A percentile compares a stretch with the other conserved stretches of the same genome.
phyloP scores from a whole-genome alignment of 2,113 vertebrate species.

The Aspiorhynchus laticeps region DNA sequence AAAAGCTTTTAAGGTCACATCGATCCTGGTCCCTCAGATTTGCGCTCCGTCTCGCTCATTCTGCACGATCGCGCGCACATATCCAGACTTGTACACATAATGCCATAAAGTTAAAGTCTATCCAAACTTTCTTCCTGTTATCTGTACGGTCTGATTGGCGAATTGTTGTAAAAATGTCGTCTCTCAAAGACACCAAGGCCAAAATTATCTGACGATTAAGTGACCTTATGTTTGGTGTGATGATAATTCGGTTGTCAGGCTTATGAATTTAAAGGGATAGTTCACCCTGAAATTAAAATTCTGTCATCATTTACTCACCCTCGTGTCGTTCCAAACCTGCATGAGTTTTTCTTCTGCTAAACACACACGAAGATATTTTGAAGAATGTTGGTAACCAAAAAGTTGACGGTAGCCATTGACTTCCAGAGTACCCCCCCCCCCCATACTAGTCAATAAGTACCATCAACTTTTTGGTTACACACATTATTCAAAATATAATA shows the following conservation, averaged over 20 bases:
- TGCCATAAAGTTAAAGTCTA: not conserved
- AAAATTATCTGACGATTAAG: not conserved
- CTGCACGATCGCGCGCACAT: not conserved
- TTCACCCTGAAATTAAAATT: not conserved
- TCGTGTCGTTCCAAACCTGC: not conserved
- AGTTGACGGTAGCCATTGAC: no score
- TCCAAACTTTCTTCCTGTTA: not conserved
- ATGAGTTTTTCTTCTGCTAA: not conserved
- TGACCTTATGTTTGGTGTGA: not conserved
- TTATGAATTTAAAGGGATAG: not conserved
- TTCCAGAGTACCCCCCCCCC: no score
- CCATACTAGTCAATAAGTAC: no score
- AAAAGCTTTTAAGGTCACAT: slow-evolving; percentile 36
- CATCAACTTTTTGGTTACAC: no score
- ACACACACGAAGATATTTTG: not conserved
- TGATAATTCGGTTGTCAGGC: not conserved
- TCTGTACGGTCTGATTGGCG: not conserved
- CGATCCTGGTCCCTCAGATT: not conserved
- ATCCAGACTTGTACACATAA: not conserved
- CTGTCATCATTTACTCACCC: not conserved
- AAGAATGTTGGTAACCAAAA: no score
- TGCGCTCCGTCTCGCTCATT: not conserved
- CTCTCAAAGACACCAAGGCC: not conserved
- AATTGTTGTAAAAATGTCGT: not conserved
- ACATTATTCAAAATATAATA: no score